Conservation (phyloP, 2,113 vertebrate genomes). For the Callopanchax toddi region DNA sequence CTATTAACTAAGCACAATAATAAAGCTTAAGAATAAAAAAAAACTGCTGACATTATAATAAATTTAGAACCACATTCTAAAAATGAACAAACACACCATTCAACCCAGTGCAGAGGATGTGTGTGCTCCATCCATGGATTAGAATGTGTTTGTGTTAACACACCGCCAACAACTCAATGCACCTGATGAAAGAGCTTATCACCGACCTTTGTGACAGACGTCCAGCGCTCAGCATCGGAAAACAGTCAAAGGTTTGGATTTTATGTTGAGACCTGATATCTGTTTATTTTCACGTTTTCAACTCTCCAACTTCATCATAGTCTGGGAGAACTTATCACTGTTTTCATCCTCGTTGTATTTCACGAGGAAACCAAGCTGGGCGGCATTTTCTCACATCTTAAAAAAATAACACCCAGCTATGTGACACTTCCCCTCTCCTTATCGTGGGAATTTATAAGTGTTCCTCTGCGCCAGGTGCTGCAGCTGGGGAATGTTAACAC, state of each 20-base stretch:
- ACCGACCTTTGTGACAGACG: not conserved
- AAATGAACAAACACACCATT: not conserved
- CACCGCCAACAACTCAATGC: not conserved
- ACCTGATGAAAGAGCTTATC: not conserved
- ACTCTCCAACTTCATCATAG: not conserved
- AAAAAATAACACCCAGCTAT: slow-evolving; percentile 77
- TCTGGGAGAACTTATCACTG: not conserved
- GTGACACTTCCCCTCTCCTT: slow-evolving; percentile 77
- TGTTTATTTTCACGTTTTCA: not conserved
- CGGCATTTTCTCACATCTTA: slow-evolving; percentile 76
- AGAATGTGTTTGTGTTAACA: not conserved
- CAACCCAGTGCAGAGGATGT: not conserved
- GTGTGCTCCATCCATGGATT: not conserved
- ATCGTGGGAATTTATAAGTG: slow-evolving; percentile 73
- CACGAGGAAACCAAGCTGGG: slow-evolving; percentile 66
- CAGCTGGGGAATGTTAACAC: slow-evolving; percentile 16
- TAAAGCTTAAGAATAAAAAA: too few relatives aligned
- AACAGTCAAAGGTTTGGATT: not conserved
- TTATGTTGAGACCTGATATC: too few relatives aligned
- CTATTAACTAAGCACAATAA: too few relatives aligned
- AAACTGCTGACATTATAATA: too few relatives aligned
- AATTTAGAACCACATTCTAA: too few relatives aligned
- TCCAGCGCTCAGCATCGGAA: not conserved
- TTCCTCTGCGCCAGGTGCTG: slow-evolving; percentile 65
- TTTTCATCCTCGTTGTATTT: slow-evolving; percentile 63